phyloP scores from a whole-genome alignment of 2,797 vertebrate species.

The Sebastes nivosus region DNA sequence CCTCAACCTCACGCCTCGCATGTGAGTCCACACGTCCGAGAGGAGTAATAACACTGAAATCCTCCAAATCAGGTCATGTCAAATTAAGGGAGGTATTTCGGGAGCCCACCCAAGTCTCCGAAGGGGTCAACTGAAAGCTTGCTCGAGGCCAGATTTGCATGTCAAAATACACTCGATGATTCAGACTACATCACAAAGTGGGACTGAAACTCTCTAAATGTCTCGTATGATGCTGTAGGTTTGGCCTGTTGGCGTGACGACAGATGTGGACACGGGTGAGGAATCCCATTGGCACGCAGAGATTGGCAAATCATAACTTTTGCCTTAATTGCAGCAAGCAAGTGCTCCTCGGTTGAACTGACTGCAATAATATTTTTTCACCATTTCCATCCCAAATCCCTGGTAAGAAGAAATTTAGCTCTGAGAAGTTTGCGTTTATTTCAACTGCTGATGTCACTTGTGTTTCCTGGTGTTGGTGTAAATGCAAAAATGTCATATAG shows the following conservation, averaged over 20 bases:
- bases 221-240: conserved; percentile 20
- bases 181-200: conserved; percentile 45
- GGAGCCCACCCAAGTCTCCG: conserved; percentile 76
- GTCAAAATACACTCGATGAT: conserved; percentile 70
- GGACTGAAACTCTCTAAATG: conserved; percentile 18
- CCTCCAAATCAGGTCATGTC: conserved; percentile 79
- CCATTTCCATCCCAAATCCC: conserved; percentile 50
- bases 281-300: conserved; percentile 38
- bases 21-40: conserved; percentile 73
- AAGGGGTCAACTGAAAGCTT: conserved; percentile 65
- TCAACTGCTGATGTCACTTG: conserved; percentile 11
- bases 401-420: conserved; percentile 2
- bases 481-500: background rate
- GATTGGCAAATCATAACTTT: conserved; percentile 55
- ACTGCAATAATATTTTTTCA: conserved; percentile 54
- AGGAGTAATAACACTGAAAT: conserved; percentile 75
- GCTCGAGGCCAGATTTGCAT: conserved; percentile 68
- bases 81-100: conserved; percentile 77
- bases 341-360: conserved; percentile 53
- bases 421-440: conserved; percentile 20
- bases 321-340: conserved; percentile 56
- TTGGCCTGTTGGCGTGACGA: conserved; percentile 19
- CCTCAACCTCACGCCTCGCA: conserved; percentile 71
- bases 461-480: conserved; percentile 17
- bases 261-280: conserved; percentile 51